Evolutionary conservation across 1,140 invertebrate species (phyloP), one percentile per base, ranked within the genome.

Genomic region (Megalopta genalis): DNA sequence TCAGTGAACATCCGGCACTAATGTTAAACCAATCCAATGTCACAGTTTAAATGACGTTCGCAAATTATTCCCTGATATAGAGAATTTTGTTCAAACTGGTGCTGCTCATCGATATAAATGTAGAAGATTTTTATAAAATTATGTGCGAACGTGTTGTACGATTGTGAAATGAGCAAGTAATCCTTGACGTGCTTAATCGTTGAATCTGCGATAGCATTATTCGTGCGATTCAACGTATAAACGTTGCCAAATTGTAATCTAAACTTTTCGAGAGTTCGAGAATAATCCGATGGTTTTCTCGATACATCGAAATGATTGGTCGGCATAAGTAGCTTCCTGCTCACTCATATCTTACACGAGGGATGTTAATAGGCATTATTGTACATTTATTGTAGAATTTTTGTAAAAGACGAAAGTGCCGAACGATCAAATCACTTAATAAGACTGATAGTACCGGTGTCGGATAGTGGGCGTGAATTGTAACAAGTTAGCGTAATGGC

Each of bases 401-500:
- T 75, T 78, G 32, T 83, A 49, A 74, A 66, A 25, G 54, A 65
- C 52, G 54, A 25, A 57, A 49, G 67, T 63, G 39, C 27, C 70
- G 68, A 52, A 42, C 72, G 65, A 52, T 42, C 23, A 54, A 68
- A 78, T 70, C 49, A 27, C 10, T 70, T 21, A 16, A 37, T 37
- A 68, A 72, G 81, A 70, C 66, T 83, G 71, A 66, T 42, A 60
- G 60, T 64, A 27, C 49, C 66, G 16, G 25, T 71, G 54, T 52
- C 12, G 57, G 25, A 9, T 83, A 71, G 64, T 60, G 39, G 8
- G 27, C 70, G 72, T 37, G 63, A 73, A 77, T 71, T 46, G 72
- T 59, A 74, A 62, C 37, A 75, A 80, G 70, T 81, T 77, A 82
- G 67, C 64, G 74, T 80, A 80, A 97, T 97, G 97, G 95, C 96